Evolutionary conservation across 2,797 vertebrate species (phyloP), one percentile per base, ranked within the genome.

Genomic region (Leptatherina wallacei): DNA sequence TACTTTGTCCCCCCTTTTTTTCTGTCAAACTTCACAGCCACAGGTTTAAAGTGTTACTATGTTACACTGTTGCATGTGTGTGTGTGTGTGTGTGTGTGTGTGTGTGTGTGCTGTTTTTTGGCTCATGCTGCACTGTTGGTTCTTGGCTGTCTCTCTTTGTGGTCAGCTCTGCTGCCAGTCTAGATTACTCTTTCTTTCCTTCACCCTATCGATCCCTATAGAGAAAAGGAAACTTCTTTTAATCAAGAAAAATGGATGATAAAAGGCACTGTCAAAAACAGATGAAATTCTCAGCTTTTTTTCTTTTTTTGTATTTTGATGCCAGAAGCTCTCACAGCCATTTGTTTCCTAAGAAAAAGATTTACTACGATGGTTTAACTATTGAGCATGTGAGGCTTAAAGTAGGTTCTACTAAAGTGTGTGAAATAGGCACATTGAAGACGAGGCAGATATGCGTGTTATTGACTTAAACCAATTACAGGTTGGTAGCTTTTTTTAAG

Each of bases 171-270:
- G 29, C 71, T 82, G 82, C 65, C 80, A 65, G n/a, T 84, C 77
- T 76, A 59, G 62, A 91, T 90, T 74, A 81, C 71, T 52, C 61
- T 61, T 51, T 10, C 42, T 59, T 69, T 64, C 49, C 81, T 69
- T 66, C 59, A 42, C 61, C 51, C 10, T 67, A 83, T 85, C 69
- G 84, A 88, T 81, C 54, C 65, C 42, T 59, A 35, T 13, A 68
- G 72, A 88, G 65, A 69, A 81, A 82, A 61, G 61, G 72, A 49
- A 67, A 59, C 56, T 58, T 71, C 58, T 73, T 81, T 73, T 66
- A 76, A 79, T 79, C 65, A 66, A 78, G 74, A 85, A 75, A 81
- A 84, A 74, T 76, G 62, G 52, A 57, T 67, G 75, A 84, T 86
- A 69, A 58, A 35, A 73, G 27, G 57, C 38, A 22, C 56, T 38